Percentiles rank a stretch among this genome's conserved stretches.
phyloP scores from a whole-genome alignment of 2,113 vertebrate species.

The Salminus brasiliensis region DNA sequence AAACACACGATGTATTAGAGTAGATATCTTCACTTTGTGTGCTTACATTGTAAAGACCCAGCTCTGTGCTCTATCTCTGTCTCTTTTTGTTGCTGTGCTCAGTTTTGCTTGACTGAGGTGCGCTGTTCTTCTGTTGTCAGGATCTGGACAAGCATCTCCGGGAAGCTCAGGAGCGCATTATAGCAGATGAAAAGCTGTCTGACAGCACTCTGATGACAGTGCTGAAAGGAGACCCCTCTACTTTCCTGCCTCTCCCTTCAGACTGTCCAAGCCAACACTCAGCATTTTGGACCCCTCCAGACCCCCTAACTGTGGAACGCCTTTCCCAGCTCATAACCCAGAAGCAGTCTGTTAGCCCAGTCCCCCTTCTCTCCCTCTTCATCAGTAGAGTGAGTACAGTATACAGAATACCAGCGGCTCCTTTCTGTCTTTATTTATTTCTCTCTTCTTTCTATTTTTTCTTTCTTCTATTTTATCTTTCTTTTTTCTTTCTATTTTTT shows the following conservation, averaged over 20 bases:
- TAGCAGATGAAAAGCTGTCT: conserved; percentile 54
- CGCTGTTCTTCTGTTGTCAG: conserved; percentile 40
- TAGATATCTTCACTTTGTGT: not conserved
- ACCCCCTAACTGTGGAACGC: conserved; percentile 68
- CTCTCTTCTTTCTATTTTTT: no score
- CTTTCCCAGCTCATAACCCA: conserved; percentile 69
- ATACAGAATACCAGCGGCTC: not conserved
- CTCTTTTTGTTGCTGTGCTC: no score
- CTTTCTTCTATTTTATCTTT: no score
- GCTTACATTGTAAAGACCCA: no score
- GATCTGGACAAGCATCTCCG: conserved; percentile 50
- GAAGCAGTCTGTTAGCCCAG: not conserved
- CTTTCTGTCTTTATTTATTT: no score
- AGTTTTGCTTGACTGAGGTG: no score
- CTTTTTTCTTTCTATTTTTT: no score
- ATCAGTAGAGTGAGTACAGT: conserved; percentile 65
- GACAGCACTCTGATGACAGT: conserved; percentile 65
- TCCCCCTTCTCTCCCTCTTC: conserved; percentile 65
- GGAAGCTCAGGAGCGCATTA: conserved; percentile 62
- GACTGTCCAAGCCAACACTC: conserved; percentile 67
- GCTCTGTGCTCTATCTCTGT: no score
- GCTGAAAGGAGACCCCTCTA: conserved; percentile 59
- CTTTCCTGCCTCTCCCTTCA: conserved; percentile 56
- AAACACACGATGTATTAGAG: not conserved
- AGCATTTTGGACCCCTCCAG: conserved; percentile 69